Conservation (phyloP, 1,140 invertebrate species). For the Brachionus rubens region DNA sequence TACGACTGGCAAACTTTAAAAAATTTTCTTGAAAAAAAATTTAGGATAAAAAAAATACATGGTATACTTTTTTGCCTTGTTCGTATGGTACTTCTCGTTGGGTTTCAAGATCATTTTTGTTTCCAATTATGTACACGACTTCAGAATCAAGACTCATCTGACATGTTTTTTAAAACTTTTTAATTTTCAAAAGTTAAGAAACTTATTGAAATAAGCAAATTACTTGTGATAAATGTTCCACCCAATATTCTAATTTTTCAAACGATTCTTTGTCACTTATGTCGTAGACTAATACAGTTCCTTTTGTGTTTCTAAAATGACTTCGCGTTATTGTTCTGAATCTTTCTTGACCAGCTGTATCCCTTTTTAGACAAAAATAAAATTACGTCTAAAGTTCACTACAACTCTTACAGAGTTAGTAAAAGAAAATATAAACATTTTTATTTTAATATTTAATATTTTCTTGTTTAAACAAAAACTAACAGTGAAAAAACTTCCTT, state of each 20-base stretch:
- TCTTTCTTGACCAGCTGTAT: constrained; percentile 68
- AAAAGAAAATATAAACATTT: too few relatives aligned
- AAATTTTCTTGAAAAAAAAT: neutral
- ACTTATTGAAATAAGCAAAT: too few relatives aligned
- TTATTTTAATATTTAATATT: too few relatives aligned
- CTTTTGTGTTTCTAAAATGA: constrained; percentile 66
- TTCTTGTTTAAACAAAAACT: too few relatives aligned
- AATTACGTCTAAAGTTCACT: too few relatives aligned
- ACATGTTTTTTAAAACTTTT: too few relatives aligned
- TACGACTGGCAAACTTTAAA: neutral
- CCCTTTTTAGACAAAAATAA: constrained; percentile 60
- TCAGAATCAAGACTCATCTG: constrained; percentile 31
- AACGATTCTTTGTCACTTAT: constrained; percentile 54
- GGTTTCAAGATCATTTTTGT: constrained; percentile 43
- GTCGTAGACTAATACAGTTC: constrained; percentile 47
- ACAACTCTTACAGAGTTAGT: too few relatives aligned
- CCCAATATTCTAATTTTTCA: constrained; percentile 60
- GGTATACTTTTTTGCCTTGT: constrained; percentile 6
- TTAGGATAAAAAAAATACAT: neutral
- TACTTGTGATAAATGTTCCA: constrained; percentile 48
- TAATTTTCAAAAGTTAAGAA: too few relatives aligned
- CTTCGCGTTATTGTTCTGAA: constrained; percentile 68
- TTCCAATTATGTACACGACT: constrained; percentile 39
- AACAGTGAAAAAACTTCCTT: too few relatives aligned
- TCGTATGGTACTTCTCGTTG: constrained; percentile 22